Evolutionary conservation across 1,140 invertebrate species (phyloP), one percentile per base, ranked within the genome.

Genomic region (Brachionus paranguensis): DNA sequence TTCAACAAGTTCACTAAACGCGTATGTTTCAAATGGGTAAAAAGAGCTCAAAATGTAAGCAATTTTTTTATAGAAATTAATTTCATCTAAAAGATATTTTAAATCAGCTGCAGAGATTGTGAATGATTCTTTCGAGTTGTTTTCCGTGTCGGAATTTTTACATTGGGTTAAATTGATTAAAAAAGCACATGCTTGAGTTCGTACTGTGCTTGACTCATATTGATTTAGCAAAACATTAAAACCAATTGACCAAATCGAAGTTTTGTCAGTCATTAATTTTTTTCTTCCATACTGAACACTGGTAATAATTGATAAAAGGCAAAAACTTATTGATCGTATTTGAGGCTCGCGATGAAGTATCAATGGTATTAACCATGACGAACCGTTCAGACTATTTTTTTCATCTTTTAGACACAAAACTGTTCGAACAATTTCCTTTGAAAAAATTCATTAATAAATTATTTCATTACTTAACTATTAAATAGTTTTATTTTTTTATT

Each of bases 21-120:
- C n/a, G 17, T 64, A 68, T 5, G 64, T 81, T 20, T 60, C 78
- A 27, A 43, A 64, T 11, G 78, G 78, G 37, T 81, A 81, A 81
- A 81, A 81, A 37, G 53, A 43, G 41, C 14, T 64, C 8, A 81
- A 17, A n/a, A 68, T 64, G 14, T 45, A 60, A 24, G 78, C 78
- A 55, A 81, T 81, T 47, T 81, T 60, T 81, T 64, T 81, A 24
- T 43, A 81, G 37, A 81, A 81, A 43, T 81, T 81, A 45, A 81
- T 20, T 29, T 81, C 78, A 12, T 60, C 78, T 33, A 81, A 37
- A 10, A 64, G 33, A 6, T 24, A 11, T 24, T 41, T 27, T 64
- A 81, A 47, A 27, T 60, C 37, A 29, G 55, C 17, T 24, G 60
- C 24, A 20, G 53, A 17, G 8, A 60, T 64, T 64, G 41, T 12